Evolutionary conservation across 2,797 vertebrate species (phyloP).

Genomic region (Iguana delicatissima): DNA sequence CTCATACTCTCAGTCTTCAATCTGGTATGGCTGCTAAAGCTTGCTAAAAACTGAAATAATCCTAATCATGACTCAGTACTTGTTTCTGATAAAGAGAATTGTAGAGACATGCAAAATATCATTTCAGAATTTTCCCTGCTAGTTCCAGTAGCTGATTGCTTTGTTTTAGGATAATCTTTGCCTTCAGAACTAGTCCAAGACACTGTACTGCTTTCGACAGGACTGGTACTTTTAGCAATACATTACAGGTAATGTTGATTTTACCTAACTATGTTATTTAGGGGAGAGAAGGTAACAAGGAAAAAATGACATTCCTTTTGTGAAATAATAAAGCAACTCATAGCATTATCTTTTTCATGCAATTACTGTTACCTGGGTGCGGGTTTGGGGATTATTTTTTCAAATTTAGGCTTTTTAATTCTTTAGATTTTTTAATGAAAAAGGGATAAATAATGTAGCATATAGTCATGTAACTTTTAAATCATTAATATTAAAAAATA

Average conservation of each 20-base stretch:
- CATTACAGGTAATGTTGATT: not conserved
- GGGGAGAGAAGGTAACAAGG: not conserved
- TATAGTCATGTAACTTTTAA: not conserved
- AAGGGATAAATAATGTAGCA: not conserved
- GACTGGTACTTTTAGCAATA: not conserved
- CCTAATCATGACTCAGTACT: not conserved
- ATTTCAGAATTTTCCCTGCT: not conserved
- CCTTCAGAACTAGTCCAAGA: not conserved
- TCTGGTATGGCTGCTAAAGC: not conserved
- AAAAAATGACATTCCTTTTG: not conserved
- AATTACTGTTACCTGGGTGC: no score
- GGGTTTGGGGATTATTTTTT: no score
- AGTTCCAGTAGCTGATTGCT: not conserved
- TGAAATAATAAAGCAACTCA: not conserved
- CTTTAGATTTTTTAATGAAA: not conserved
- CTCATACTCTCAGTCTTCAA: constrained; percentile 6
- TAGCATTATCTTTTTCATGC: not conserved
- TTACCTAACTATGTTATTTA: not conserved
- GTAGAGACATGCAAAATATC: not conserved
- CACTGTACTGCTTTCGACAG: not conserved
- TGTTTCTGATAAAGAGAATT: not conserved
- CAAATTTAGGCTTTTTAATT: no score
- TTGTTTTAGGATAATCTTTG: not conserved
- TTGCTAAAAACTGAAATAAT: not conserved
- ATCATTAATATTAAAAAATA: not conserved